Conservation (phyloP, 2,113 vertebrate species). For the Nestor notabilis region DNA sequence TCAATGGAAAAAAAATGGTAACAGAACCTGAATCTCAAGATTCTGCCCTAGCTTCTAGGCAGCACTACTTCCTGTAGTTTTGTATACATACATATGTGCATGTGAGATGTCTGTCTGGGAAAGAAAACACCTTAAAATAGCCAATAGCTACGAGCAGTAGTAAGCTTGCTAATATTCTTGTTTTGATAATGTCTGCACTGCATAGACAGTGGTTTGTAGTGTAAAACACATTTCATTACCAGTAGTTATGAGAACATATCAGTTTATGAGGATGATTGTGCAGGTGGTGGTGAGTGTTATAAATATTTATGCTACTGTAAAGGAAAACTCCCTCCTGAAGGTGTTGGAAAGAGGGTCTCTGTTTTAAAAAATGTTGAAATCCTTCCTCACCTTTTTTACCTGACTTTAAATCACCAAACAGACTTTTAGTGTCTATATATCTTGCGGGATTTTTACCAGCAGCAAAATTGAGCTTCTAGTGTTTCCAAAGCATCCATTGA, state of each 20-base stretch:
- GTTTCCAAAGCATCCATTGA: slow-evolving; percentile 10
- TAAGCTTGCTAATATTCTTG: slow-evolving; percentile 16
- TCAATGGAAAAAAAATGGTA: neutral
- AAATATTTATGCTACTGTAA: slow-evolving; percentile 71
- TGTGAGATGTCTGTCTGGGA: neutral
- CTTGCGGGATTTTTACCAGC: slow-evolving; percentile 29
- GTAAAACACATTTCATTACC: slow-evolving; percentile 39
- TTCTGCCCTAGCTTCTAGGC: neutral
- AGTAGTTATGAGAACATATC: slow-evolving; percentile 56
- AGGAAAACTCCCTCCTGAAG: slow-evolving; percentile 51
- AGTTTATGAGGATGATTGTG: slow-evolving; percentile 67
- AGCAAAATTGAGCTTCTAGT: neutral
- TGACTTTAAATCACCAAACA: slow-evolving; percentile 58
- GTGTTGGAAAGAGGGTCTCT: slow-evolving; percentile 54
- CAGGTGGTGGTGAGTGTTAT: slow-evolving; percentile 55
- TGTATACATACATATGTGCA: neutral
- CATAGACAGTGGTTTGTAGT: neutral
- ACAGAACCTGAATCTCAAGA: neutral
- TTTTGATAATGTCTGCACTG: slow-evolving; percentile 54
- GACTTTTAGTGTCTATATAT: slow-evolving; percentile 47
- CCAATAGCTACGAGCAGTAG: neutral
- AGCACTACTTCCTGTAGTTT: neutral
- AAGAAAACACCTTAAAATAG: slow-evolving; percentile 28
- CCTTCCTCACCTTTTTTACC: slow-evolving; percentile 55
- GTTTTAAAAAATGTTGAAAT: slow-evolving; percentile 56